phyloP scores from a whole-genome alignment of 2,888 invertebrate species.

The Lasioglossum marginatum region DNA sequence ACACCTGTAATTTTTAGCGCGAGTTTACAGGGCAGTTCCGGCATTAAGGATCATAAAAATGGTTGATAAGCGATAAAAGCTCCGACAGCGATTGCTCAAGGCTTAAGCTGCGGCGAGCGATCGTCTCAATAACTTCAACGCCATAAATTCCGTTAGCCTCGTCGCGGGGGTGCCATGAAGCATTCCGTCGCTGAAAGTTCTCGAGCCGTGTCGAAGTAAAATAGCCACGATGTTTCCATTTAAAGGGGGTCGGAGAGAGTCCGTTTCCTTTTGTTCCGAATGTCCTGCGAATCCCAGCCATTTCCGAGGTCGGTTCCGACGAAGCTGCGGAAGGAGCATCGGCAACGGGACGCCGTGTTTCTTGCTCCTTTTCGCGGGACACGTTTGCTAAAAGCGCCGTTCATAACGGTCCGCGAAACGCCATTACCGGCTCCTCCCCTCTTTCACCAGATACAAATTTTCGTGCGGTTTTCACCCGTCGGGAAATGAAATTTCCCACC shows the following conservation, averaged over 20 bases:
- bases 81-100: background rate
- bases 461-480: constrained; percentile 23
- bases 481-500: constrained; percentile 54
- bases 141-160: background rate
- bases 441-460: constrained; percentile 44
- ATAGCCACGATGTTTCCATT: constrained; percentile 4
- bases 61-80: background rate
- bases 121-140: background rate
- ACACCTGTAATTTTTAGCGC: background rate
- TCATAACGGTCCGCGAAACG: constrained; percentile 37
- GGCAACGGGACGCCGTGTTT: constrained; percentile 14
- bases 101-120: background rate
- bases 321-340: constrained; percentile 14
- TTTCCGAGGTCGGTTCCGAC: constrained; percentile 7
- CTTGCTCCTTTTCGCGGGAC: constrained; percentile 18
- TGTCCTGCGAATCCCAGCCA: constrained; percentile 24
- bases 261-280: constrained; percentile 14
- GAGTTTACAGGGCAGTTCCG: background rate
- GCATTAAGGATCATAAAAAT: background rate
- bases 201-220: constrained; percentile 8
- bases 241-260: background rate
- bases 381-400: constrained; percentile 38
- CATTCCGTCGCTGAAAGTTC: constrained; percentile 6
- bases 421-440: background rate
- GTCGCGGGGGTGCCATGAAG: background rate